These are phyloP conservation scores for Polypedilum pembai DNA, from an alignment of 1,140 invertebrate genomes.

Conservation along the genomic window DNA sequence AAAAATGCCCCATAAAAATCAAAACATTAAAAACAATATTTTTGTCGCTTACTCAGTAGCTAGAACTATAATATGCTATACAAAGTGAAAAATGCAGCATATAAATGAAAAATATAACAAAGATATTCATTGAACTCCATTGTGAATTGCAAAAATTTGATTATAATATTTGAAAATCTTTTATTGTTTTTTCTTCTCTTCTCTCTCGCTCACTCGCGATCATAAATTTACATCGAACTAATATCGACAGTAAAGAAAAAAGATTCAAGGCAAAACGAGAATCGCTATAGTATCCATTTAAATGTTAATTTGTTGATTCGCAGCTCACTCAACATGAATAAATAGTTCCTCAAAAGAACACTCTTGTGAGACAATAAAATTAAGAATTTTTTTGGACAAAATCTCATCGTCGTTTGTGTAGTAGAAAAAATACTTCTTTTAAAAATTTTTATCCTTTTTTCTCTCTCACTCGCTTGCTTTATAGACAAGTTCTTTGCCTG, in stretches of 20 bases:
- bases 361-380: not conserved
- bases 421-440: not conserved
- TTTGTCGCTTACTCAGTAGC: not conserved
- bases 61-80: not conserved
- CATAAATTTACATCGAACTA: not conserved
- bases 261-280: conserved; percentile 10
- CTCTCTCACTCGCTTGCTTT: not conserved
- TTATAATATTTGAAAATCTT: not conserved
- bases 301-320: not conserved
- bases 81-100: not conserved
- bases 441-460: not conserved
- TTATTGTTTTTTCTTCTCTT: conserved; percentile 5
- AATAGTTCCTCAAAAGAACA: not conserved
- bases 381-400: not conserved
- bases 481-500: not conserved
- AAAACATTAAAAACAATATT: conserved; percentile 20
- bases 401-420: not conserved
- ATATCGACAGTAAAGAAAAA: not conserved
- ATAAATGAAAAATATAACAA: not conserved
- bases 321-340: not conserved
- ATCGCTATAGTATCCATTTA: not conserved
- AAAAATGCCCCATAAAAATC: conserved; percentile 11
- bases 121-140: not conserved
- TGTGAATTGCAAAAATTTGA: not conserved
- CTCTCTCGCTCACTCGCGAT: not conserved